These are phyloP conservation scores for Epirrita christyi DNA, from an alignment of 2,888 invertebrate species.

Conservation along the genomic window DNA sequence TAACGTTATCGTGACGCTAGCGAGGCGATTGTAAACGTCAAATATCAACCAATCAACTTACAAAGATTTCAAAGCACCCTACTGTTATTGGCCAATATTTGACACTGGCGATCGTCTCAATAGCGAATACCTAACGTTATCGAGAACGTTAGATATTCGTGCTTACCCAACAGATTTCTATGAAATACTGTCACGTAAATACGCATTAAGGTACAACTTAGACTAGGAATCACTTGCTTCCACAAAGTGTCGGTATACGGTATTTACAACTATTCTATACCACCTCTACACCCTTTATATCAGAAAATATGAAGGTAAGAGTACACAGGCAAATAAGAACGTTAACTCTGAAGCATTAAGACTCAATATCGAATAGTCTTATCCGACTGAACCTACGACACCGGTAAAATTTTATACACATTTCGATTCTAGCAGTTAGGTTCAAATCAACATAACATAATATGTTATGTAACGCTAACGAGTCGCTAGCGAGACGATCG, in stretches of 20 bases:
- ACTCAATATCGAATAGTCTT: slow-evolving; percentile 15
- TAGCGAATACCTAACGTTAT: too few relatives aligned
- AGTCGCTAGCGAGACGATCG: too few relatives aligned
- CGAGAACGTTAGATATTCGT: too few relatives aligned
- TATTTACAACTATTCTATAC: slow-evolving; percentile 4
- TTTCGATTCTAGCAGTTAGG: slow-evolving; percentile 1
- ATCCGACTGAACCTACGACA: slow-evolving; percentile 12
- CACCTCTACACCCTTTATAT: slow-evolving; percentile 62
- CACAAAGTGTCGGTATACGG: background rate
- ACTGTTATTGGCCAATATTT: too few relatives aligned
- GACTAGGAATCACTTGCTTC: background rate
- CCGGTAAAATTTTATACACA: slow-evolving; percentile 59
- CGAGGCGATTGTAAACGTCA: too few relatives aligned
- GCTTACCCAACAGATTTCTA: background rate
- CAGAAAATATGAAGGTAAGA: slow-evolving; percentile 72
- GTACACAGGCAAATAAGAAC: slow-evolving; percentile 39
- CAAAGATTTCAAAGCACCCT: too few relatives aligned
- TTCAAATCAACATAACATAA: slow-evolving; percentile 26
- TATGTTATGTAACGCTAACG: too few relatives aligned
- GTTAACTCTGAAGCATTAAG: slow-evolving; percentile 1
- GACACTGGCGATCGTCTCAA: too few relatives aligned
- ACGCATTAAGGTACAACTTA: background rate
- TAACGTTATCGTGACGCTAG: too few relatives aligned
- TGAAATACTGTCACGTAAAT: background rate
- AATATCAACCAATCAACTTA: too few relatives aligned